Base-by-base conservation (phyloP, 30 jellyfish, hydroid and myxozoan genomes). In the Chrysaora quinquecirrha region DNA sequence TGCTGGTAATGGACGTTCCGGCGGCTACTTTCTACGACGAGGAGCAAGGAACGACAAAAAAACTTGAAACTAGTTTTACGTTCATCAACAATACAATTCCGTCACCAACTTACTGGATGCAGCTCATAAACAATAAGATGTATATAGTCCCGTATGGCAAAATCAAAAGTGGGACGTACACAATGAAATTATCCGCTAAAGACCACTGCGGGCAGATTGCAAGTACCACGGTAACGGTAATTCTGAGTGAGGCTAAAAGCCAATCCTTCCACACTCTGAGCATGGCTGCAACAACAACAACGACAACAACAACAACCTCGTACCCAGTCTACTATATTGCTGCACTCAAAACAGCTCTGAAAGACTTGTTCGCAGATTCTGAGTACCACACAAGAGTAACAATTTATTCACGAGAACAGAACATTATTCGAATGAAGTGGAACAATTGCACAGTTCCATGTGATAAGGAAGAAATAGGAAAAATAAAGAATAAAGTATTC, bases 201-300 rank as follows among this genome's bases (percentile, higher is more conserved):
- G 97, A 89, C 83, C 47, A 32, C 1, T 89, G 97, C 71, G 97
- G 84, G 3, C 97, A 82, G 33, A n/a, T 84, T 0, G 85, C 85
- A 1, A 58, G 69, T 28, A 82, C 93, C 29, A 46, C 33, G 11
- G 64, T 89, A 30, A 35, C 50, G 20, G 67, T 77, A 30, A 49
- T 31, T 22, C 76, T 89, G 11, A 9, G 65, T 1, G 79, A 76
- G 20, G 78, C 66, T 3, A 72, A 56, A 0, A 38, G 14, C 14
- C 54, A 38, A 38, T 14, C 54, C 14, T 38, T 14, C 6, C 14
- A 38, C 54, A 6, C 14, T 30, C 30, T 30, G 70, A 29, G 11
- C 27, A 20, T 50, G n/a, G 30, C 25, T 2, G 19, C 67, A 19
- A 7, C 43, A 27, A 22, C 71, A 32, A 52, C 23, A 21, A 21